These are phyloP conservation scores for Cepaea hortensis DNA, from an alignment of 2,888 invertebrate species.

Conservation along the genomic window DNA sequence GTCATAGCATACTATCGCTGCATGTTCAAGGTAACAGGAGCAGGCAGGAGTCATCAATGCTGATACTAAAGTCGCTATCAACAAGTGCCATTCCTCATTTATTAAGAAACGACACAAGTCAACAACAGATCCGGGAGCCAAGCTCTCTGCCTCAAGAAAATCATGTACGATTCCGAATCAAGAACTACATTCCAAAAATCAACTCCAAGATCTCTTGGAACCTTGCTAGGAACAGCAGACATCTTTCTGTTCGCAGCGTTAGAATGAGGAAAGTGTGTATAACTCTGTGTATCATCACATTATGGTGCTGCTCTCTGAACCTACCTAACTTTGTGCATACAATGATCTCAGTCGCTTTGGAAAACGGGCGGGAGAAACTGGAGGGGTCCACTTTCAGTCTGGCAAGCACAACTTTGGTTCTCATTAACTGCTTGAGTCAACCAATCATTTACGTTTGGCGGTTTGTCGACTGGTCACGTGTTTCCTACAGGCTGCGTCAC, in stretches of 20 bases:
- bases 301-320: constrained; percentile 5
- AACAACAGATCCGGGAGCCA: no score
- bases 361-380: not conserved
- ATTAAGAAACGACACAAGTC: no score
- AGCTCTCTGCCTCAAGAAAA: no score
- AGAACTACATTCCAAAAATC: no score
- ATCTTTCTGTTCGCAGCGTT: not conserved
- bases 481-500: not conserved
- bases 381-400: not conserved
- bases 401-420: not conserved
- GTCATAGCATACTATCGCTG: no score
- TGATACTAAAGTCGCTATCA: no score
- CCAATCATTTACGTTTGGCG: constrained; percentile 21
- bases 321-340: not conserved
- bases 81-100: no score
- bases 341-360: not conserved
- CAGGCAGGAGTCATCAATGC: no score
- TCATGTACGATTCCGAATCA: no score
- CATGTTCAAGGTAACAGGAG: no score
- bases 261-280: not conserved
- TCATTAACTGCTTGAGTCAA: constrained; percentile 1
- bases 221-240: not conserved
- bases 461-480: not conserved
- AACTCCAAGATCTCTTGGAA: no score
- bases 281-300: not conserved